These are phyloP conservation scores for Anolis sagrei DNA, from an alignment of 2,113 vertebrate genomes.

Conservation along the genomic window DNA sequence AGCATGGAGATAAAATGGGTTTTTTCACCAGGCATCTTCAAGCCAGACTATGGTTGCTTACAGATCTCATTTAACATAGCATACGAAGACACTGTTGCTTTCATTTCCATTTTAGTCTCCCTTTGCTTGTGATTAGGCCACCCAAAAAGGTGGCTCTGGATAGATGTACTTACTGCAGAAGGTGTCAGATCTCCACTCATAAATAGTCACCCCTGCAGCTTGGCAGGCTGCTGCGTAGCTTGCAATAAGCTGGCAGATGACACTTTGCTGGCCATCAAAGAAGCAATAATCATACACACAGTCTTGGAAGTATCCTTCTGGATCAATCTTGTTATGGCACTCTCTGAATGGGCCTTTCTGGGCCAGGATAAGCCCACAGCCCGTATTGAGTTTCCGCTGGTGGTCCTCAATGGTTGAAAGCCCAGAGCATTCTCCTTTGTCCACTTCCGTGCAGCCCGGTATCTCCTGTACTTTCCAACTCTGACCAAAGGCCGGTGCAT, in stretches of 20 bases:
- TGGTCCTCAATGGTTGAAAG: conserved; percentile 7
- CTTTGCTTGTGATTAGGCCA: neutral
- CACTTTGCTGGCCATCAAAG: conserved; percentile 21
- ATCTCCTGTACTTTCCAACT: conserved; percentile 46
- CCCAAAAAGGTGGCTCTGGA: neutral
- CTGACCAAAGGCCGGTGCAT: conserved; percentile 40
- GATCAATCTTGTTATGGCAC: conserved; percentile 56
- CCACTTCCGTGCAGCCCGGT: conserved; percentile 38
- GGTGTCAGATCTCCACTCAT: conserved; percentile 55
- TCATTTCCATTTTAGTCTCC: neutral
- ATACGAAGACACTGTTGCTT: neutral
- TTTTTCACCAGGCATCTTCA: neutral
- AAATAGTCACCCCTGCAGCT: conserved; percentile 43
- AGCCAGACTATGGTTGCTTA: neutral
- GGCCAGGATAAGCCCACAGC: conserved; percentile 49
- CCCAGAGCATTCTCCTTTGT: conserved; percentile 45
- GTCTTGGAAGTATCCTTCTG: conserved; percentile 54
- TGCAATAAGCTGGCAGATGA: conserved; percentile 55
- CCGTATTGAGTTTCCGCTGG: conserved; percentile 27
- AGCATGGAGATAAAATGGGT: neutral
- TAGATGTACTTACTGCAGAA: conserved; percentile 51
- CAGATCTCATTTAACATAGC: neutral
- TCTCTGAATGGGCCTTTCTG: conserved; percentile 55
- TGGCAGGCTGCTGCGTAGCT: conserved; percentile 59
- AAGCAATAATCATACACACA: conserved; percentile 64